Evolutionary conservation across 2,797 vertebrate species (phyloP).

Genomic region (Echeneis naucrates): DNA sequence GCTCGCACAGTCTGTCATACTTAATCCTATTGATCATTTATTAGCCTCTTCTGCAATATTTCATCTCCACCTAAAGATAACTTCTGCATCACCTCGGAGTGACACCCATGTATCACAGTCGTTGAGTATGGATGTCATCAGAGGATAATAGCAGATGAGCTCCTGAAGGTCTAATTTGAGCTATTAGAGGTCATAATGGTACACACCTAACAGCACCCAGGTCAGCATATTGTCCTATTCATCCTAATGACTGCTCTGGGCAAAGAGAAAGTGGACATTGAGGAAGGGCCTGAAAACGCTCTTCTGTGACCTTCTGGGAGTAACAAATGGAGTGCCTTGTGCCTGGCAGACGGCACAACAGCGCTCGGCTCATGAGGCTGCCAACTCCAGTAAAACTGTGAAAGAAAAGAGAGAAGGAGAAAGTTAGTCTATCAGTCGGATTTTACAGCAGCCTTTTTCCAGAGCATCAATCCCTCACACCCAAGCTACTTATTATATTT

Average conservation of each 20-base stretch:
- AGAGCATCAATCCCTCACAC: conserved; percentile 25
- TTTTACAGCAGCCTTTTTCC: conserved; percentile 43
- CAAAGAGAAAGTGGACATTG: conserved; percentile 74
- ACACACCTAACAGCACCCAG: conserved; percentile 66
- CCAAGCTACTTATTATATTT: conserved; percentile 48
- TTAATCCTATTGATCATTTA: neutral
- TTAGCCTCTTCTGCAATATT: neutral
- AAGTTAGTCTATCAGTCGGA: conserved; percentile 24
- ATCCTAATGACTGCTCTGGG: conserved; percentile 79
- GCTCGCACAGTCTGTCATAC: neutral
- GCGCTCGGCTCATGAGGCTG: conserved; percentile 76
- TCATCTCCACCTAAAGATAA: conserved; percentile 8
- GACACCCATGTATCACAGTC: conserved; percentile 20
- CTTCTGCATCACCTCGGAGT: conserved; percentile 4
- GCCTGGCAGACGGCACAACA: conserved; percentile 77
- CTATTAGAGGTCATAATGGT: conserved; percentile 75
- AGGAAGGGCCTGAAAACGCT: conserved; percentile 77
- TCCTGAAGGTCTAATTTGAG: conserved; percentile 67
- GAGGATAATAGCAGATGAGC: conserved; percentile 11
- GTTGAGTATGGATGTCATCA: conserved; percentile 29
- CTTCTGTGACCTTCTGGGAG: conserved; percentile 85
- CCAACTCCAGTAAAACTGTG: conserved; percentile 79
- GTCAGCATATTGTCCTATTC: conserved; percentile 71
- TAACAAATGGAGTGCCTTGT: conserved; percentile 82
- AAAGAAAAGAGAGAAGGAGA: conserved; percentile 21